Percentiles rank a stretch among this genome's conserved stretches.
Evolutionary conservation across 1,140 invertebrate species (phyloP).

Genomic region (Caenorhabditis latens): DNA sequence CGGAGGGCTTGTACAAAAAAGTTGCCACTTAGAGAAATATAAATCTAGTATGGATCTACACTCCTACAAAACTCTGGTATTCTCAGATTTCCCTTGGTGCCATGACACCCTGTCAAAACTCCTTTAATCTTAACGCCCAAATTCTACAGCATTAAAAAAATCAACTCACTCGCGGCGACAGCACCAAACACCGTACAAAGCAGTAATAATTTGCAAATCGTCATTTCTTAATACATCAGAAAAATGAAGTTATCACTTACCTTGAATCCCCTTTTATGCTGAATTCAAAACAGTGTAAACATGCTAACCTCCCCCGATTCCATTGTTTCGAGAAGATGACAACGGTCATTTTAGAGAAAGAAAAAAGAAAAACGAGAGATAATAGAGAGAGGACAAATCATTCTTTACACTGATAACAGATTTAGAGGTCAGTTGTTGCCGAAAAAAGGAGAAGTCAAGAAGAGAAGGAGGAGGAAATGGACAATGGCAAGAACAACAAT

Average conservation of each 20-base stretch:
- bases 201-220: not conserved
- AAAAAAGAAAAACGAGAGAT: too few species aligned
- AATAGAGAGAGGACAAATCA: not conserved
- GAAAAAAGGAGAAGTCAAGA: not conserved
- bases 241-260: not conserved
- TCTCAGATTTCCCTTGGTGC: too few species aligned
- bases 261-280: not conserved
- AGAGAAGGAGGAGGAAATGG: not conserved
- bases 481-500: not conserved
- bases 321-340: not conserved
- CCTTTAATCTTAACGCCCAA: too few species aligned
- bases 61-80: too few species aligned
- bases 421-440: conserved; percentile 20
- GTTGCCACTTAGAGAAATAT: too few species aligned
- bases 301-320: not conserved
- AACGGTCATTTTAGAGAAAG: not conserved
- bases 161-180: conserved; percentile 1
- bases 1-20: too few species aligned
- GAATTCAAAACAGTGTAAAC: conserved; percentile 7
- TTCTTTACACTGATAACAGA: not conserved
- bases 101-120: too few species aligned
- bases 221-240: not conserved
- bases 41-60: too few species aligned
- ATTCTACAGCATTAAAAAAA: too few species aligned
- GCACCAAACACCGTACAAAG: not conserved